Evolutionary conservation across 2,888 invertebrate species (phyloP), one percentile per base, ranked within the genome.

Genomic region (Nomada ferruginata): DNA sequence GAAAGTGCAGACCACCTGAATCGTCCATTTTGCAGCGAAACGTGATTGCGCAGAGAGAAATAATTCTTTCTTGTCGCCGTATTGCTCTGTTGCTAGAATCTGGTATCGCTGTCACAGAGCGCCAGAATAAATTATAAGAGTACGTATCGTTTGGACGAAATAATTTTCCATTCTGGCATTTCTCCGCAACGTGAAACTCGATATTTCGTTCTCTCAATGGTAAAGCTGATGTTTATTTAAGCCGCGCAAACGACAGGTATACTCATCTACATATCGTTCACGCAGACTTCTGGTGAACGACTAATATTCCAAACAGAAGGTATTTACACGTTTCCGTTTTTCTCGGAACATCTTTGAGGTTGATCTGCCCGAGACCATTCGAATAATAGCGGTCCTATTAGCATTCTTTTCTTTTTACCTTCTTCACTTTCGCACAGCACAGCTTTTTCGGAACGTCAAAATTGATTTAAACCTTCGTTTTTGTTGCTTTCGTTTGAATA

Each of bases 1-100:
- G 70, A 63, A 68, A 68, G 71, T 50, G 53, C 15, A 44, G 20
- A 44, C 59, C 20, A 29, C 42, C n/a, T 55, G 73, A 84, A 84
- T 82, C 76, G 89, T 89, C 89, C 87, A 85, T 85, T 87, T 86
- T 83, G 85, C 79, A 81, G 55, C 69, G 74, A 44, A 36, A 76
- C 81, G 83, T 89, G 88, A 89, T 89, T 87, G 84, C 64, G 68
- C 70, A 36, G 71, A 71, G 59, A 60, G 73, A 81, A 76, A 55
- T 76, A 83, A 57, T 76, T 74, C 63, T 79, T 79, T 82, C 79
- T 87, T 78, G 83, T 76, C 76, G 83, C 69, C 53, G 76, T 85
- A 83, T 85, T 84, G 82, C 76, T 68, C 70, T 74, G 65, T 55
- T 44, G 47, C 47, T 71, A 63, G 73, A 65, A 47, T 59, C 23